Base-by-base conservation (phyloP, 2,888 invertebrate species). In the Stenotaenia linearis region DNA sequence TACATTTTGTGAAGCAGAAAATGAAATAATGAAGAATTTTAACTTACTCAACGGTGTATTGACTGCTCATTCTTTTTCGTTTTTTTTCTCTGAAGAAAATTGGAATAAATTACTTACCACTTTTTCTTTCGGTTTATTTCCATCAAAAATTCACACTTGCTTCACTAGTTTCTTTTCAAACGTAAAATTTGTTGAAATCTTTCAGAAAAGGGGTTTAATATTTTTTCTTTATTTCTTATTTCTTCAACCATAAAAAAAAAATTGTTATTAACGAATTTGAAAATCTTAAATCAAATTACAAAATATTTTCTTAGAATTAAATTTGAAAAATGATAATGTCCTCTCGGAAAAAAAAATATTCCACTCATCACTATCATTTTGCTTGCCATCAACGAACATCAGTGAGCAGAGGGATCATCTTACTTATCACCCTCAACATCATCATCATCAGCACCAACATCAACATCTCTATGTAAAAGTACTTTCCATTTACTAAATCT, bases 401-500 rank as follows among this genome's bases (percentile, higher is more conserved):
- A 28, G 69, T 25, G 25, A 25, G 69, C 69, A 25, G 6, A 69
- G 15, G 28, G 69, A 69, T 69, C 69, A 69, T 25, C 69, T 69
- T 69, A 15, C 69, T 69, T 69, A 69, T 69, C 28, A 69, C 25
- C 69, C 0, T 28, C 12, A 69, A 12, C 69, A 28, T 28, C 69
- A 69, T 25, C 69, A 69, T 10, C 25, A 69, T 61, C 61, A 61
- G 21, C 61, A 61, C 69, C 28, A 69, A 28, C 25, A 28, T 28
- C 69, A 28, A 28, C 69, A 69, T 69, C 28, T 28, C 69, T 28
- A 69, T 69, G 69, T 69, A 28, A 69, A 23, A 69, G 25, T 69
- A 23, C 69, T 28, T 69, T 69, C 69, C 28, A 69, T 69, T 69
- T 69, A 69, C 69, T 28, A 69, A 69, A 69, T 69, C 69, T 69